These are phyloP conservation scores for Cichlasoma orientale DNA, from an alignment of 2,797 vertebrate species.

Conservation along the genomic window DNA sequence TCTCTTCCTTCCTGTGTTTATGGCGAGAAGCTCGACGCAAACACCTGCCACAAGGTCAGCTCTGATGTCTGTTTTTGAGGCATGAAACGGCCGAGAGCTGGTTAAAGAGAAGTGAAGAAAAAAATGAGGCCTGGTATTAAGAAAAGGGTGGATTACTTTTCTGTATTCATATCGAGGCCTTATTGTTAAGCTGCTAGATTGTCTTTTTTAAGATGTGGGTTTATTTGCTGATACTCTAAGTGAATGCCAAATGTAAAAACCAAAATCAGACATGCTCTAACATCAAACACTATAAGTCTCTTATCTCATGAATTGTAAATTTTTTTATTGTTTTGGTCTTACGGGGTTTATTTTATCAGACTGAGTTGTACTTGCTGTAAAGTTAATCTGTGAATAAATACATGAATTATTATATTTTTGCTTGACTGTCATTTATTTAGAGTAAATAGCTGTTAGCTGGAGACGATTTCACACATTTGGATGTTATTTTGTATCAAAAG, in stretches of 20 bases:
- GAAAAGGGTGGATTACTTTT: neutral
- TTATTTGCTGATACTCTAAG: slow-evolving; percentile 19
- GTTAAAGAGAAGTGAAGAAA: slow-evolving; percentile 13
- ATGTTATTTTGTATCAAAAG: neutral
- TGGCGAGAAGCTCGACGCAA: slow-evolving; percentile 16
- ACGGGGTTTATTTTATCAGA: slow-evolving; percentile 50
- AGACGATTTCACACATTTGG: neutral
- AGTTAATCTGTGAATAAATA: slow-evolving; percentile 52
- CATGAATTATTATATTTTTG: neutral
- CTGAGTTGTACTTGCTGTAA: slow-evolving; percentile 18
- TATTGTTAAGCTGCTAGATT: slow-evolving; percentile 32
- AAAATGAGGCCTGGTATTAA: neutral
- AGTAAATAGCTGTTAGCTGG: neutral
- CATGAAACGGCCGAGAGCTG: neutral
- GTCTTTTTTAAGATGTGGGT: slow-evolving; percentile 17
- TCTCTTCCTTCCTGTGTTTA: slow-evolving; percentile 9
- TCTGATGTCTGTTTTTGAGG: slow-evolving; percentile 14
- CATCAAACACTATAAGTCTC: neutral
- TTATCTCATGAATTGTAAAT: neutral
- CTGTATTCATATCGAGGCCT: slow-evolving; percentile 35
- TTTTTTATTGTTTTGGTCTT: slow-evolving; percentile 24
- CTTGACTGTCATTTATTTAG: neutral
- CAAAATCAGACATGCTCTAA: slow-evolving; percentile 26
- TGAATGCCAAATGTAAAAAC: slow-evolving; percentile 55
- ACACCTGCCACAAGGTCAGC: slow-evolving; percentile 32